These are phyloP conservation scores for Telmatochromis brachygnathus DNA, from an alignment of 2,113 vertebrate species.

Conservation along the genomic window DNA sequence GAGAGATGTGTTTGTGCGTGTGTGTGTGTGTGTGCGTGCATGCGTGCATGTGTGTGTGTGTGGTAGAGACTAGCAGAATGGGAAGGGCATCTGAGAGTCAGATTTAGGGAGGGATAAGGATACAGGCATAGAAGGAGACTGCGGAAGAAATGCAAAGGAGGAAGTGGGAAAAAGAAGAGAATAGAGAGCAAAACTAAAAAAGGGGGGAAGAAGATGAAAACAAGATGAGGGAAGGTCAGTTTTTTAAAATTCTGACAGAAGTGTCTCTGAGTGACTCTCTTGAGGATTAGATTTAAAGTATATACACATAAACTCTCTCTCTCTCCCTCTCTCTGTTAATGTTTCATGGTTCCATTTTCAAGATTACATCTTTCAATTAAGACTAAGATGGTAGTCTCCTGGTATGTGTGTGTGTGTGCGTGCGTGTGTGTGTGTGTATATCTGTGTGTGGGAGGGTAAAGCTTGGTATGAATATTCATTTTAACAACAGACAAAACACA, in stretches of 20 bases:
- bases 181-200: neutral
- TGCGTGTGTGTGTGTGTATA: neutral
- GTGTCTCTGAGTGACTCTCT: constrained; percentile 17
- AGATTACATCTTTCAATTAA: constrained; percentile 69
- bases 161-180: neutral
- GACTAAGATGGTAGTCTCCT: constrained; percentile 51
- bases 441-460: neutral
- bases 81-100: neutral
- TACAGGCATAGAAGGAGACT: neutral
- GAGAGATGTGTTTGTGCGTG: neutral
- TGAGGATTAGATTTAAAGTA: neutral
- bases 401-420: neutral
- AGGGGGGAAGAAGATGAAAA: neutral
- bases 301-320: neutral
- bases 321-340: neutral
- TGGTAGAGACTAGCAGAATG: neutral
- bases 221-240: neutral
- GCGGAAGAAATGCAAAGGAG: neutral
- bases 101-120: neutral
- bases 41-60: rapidly evolving
- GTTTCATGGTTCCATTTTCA: constrained; percentile 59
- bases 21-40: rapidly evolving
- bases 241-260: neutral
- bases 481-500: neutral
- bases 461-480: neutral